A percentile compares a stretch with the other conserved stretches of the same genome.
phyloP scores from a whole-genome alignment of 2,797 vertebrate species.

The Myotis vivesi region DNA sequence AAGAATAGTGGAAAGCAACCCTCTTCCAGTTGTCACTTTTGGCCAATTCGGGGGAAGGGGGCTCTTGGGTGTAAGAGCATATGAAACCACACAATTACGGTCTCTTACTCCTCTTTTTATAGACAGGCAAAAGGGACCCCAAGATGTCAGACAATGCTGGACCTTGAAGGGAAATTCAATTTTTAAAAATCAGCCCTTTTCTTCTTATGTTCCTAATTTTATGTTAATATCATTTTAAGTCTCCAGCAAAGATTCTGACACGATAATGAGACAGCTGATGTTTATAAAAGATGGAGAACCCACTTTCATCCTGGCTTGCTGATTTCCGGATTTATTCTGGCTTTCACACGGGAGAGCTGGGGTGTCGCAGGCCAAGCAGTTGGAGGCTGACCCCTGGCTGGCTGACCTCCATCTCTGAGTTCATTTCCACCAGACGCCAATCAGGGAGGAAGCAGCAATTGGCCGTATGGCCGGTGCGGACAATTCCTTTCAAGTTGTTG shows the following conservation, averaged over 20 bases:
- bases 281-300: constrained; percentile 56
- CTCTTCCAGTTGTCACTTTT: background rate
- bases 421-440: background rate
- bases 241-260: constrained; percentile 60
- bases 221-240: constrained; percentile 35
- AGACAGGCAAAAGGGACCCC: constrained; percentile 50
- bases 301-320: background rate
- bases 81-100: constrained; percentile 29
- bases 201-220: constrained; percentile 56
- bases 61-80: constrained; percentile 49
- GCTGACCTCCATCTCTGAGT: background rate
- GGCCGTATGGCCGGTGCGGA: background rate
- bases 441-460: background rate
- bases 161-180: constrained; percentile 51
- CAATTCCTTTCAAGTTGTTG: constrained; percentile 41
- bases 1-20: constrained; percentile 63
- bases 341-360: background rate
- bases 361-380: background rate
- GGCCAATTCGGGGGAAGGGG: constrained; percentile 45
- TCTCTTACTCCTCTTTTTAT: constrained; percentile 30
- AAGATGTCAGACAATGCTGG: constrained; percentile 47
- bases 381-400: background rate
- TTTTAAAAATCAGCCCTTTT: constrained; percentile 56
- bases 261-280: background rate
- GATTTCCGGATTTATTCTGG: constrained; percentile 33